Evolutionary conservation across 2,888 invertebrate genomes (phyloP), one percentile per base, ranked within the genome.

Genomic region (Latrodectus hesperus): DNA sequence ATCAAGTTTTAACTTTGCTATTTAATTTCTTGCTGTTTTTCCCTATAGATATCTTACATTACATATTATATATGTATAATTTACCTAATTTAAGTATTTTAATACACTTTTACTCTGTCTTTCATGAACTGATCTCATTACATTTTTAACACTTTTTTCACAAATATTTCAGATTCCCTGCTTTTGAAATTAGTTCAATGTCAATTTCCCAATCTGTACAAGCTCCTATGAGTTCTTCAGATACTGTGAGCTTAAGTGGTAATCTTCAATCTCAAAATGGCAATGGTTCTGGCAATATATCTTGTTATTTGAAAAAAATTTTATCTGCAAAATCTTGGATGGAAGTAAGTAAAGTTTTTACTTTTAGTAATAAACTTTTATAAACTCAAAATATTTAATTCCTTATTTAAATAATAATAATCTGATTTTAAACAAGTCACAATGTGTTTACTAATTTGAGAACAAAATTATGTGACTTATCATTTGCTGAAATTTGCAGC

Each of bases 141-240:
- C 10, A 16, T 67, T 67, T 22, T 22, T 22, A 22, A 1, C 22
- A 22, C 22, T 22, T 22, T 22, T 22, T 22, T 22, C 22, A 22
- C 22, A 38, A 38, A 38, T 26, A 22, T 89, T 90, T 74, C 88
- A 93, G 93, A 70, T 93, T 96, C 91, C 97, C 97, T 16, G 94
- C 93, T 88, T 94, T 98, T 90, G 98, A 98, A 93, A 95, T 98
- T 55, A 97, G 96, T n/a, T 96, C 96, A 12, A 97, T 98, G 96
- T 96, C 95, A 72, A 96, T 98, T 91, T 95, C 95, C 26, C 98
- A 98, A 92, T 97, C 98, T 0, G 96, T 99, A 73, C 98, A 99
- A 92, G 96, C 97, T 72, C 98, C 98, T 0, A 93, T 99, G 49
- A 97, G 98, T 0, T 93, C 95, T 78, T 95, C 95, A 90, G 96